phyloP scores from a whole-genome alignment of 2,888 invertebrate species.

The Subacronicta megacephala region DNA sequence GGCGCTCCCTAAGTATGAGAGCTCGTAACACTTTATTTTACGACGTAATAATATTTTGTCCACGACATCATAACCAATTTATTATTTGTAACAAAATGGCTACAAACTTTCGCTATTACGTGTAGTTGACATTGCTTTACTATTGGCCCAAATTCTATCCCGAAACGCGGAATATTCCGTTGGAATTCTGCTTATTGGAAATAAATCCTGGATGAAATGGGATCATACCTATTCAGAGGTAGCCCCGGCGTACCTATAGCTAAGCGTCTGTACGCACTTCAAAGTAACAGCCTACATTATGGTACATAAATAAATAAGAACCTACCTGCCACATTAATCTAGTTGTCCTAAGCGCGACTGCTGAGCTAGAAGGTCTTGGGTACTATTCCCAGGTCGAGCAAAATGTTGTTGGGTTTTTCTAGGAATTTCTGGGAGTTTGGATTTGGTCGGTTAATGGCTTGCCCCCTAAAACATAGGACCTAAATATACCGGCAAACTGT shows the following conservation, averaged over 20 bases:
- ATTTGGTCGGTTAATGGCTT: no score
- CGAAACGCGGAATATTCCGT: slow-evolving; percentile 73
- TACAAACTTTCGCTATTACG: slow-evolving; percentile 64
- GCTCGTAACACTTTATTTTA: slow-evolving; percentile 67
- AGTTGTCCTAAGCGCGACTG: no score
- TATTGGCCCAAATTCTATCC: slow-evolving; percentile 69
- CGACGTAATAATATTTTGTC: slow-evolving; percentile 63
- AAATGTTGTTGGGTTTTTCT: no score
- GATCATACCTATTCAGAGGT: slow-evolving; percentile 73
- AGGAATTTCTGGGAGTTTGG: no score
- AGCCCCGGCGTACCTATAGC: slow-evolving; percentile 46
- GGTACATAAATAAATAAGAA: slow-evolving; percentile 22
- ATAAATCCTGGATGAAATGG: slow-evolving; percentile 82
- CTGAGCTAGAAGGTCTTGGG: no score
- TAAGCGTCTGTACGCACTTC: slow-evolving; percentile 35
- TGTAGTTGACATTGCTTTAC: slow-evolving; percentile 64
- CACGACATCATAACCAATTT: slow-evolving; percentile 66
- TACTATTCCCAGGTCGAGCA: no score
- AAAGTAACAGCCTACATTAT: slow-evolving; percentile 18
- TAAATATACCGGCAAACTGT: no score
- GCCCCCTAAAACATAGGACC: no score
- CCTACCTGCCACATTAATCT: no score
- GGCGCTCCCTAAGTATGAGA: slow-evolving; percentile 54
- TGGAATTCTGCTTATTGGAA: slow-evolving; percentile 80
- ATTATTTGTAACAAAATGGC: slow-evolving; percentile 67